Conservation (phyloP, 2,797 vertebrate species). For the Phalloptychus januarius region DNA sequence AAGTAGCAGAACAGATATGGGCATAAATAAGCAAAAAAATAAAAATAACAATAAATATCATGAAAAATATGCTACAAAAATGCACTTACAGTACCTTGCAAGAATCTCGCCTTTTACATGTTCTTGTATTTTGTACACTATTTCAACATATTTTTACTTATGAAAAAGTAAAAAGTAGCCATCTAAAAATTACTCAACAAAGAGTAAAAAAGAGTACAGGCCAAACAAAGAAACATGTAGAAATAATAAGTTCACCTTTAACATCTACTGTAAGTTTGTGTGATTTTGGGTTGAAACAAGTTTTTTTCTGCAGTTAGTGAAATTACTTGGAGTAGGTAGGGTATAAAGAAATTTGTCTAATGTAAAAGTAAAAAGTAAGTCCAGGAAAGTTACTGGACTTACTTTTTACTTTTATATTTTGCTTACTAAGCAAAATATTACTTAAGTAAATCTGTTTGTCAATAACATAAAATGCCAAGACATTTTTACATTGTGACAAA, state of each 20-base stretch:
- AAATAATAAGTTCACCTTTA: background rate
- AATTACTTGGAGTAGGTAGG: background rate
- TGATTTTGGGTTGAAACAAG: background rate
- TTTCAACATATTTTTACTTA: background rate
- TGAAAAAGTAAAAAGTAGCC: background rate
- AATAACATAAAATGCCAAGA: no score
- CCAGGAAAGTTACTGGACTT: no score
- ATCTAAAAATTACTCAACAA: background rate
- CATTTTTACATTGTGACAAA: no score
- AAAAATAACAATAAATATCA: background rate
- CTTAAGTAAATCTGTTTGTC: background rate
- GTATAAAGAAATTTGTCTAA: background rate
- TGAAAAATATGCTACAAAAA: background rate
- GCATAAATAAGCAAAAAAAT: background rate
- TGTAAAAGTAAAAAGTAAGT: no score
- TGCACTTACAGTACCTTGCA: background rate
- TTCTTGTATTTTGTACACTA: background rate
- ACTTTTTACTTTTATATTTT: no score
- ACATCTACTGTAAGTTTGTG: background rate
- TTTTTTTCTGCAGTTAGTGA: background rate
- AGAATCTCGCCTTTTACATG: background rate
- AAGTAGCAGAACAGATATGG: background rate
- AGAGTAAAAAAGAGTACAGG: background rate
- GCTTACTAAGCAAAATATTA: no score
- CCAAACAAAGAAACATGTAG: background rate